phyloP scores from a whole-genome alignment of 2,113 vertebrate species.

The Tor tambroides region DNA sequence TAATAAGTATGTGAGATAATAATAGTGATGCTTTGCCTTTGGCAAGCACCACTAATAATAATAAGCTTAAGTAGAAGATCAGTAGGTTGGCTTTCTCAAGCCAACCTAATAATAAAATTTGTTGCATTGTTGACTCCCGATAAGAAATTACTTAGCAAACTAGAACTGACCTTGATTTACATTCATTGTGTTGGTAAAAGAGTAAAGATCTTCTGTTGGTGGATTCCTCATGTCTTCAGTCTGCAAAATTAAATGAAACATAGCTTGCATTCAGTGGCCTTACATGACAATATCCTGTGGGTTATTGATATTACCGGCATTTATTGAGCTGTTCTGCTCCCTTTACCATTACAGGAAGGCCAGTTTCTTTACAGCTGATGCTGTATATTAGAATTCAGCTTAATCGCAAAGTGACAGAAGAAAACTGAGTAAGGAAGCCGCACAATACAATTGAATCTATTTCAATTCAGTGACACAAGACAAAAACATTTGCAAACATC shows the following conservation, averaged over 20 bases:
- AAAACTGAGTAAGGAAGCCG: background rate
- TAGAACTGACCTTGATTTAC: background rate
- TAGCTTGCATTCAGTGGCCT: constrained; percentile 25
- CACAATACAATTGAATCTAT: background rate
- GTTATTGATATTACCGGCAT: constrained; percentile 48
- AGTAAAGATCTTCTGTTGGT: background rate
- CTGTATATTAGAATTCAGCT: background rate
- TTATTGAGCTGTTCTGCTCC: constrained; percentile 42
- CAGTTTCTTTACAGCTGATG: background rate
- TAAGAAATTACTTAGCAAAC: background rate
- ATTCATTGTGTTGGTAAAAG: background rate
- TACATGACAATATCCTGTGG: constrained; percentile 48
- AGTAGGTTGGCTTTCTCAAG: too few species aligned
- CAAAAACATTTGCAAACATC: constrained; percentile 18
- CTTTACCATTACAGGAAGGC: background rate
- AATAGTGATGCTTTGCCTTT: too few species aligned
- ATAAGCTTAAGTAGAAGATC: too few species aligned
- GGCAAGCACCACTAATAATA: too few species aligned
- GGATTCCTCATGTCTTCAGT: background rate
- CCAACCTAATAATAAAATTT: too few species aligned
- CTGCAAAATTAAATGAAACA: background rate
- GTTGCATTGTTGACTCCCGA: background rate
- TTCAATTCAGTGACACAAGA: constrained; percentile 13
- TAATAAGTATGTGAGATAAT: too few species aligned
- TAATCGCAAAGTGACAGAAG: constrained; percentile 35